Conservation (phyloP, 2,113 vertebrate genomes). For the Eublepharis macularius region DNA sequence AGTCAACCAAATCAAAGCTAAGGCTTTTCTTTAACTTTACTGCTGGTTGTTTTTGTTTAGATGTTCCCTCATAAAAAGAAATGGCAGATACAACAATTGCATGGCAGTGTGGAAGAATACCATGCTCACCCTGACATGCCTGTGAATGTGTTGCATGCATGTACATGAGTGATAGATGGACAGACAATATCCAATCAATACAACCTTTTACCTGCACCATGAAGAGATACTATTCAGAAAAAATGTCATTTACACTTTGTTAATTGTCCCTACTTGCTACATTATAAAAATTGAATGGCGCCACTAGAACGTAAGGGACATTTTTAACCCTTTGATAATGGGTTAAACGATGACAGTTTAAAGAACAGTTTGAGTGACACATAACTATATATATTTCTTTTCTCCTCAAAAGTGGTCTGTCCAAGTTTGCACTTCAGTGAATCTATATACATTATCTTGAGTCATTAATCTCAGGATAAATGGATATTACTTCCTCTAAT, state of each 20-base stretch:
- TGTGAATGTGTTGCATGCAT: too few relatives aligned
- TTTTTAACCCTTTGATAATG: neutral
- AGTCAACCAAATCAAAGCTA: too few relatives aligned
- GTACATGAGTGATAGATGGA: neutral
- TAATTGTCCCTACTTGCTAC: neutral
- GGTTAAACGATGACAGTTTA: neutral
- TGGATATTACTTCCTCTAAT: slow-evolving; percentile 26
- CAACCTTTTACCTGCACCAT: neutral
- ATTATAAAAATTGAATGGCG: neutral
- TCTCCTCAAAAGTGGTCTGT: neutral
- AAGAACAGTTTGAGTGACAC: neutral
- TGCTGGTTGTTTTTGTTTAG: neutral
- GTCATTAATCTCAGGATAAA: slow-evolving; percentile 26
- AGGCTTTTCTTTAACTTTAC: neutral
- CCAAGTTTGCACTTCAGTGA: fast-evolving
- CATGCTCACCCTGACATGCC: neutral
- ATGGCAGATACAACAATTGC: neutral
- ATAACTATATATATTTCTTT: neutral
- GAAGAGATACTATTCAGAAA: too few relatives aligned
- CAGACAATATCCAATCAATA: neutral
- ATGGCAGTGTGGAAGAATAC: neutral
- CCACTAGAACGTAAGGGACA: neutral
- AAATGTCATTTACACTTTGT: neutral
- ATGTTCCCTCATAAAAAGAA: neutral
- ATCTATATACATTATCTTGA: neutral